Evolutionary conservation across 2,888 invertebrate species (phyloP).

Genomic region (Phengaris arion): DNA sequence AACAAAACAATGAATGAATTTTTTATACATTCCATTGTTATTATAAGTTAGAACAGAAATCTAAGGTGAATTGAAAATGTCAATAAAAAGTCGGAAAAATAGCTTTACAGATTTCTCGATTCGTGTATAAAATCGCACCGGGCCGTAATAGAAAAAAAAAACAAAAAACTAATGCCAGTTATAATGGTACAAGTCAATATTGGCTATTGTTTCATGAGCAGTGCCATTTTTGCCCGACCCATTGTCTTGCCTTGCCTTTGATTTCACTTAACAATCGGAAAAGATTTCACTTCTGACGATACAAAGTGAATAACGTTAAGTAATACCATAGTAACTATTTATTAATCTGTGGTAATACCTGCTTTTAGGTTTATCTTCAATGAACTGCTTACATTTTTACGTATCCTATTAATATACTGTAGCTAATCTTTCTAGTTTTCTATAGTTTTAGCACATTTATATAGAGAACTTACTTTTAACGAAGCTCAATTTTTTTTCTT

Average conservation of each 20-base stretch:
- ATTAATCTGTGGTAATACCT: neutral
- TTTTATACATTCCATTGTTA: neutral
- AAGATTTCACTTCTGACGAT: constrained; percentile 28
- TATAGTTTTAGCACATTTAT: too few species aligned
- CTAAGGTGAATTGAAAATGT: neutral
- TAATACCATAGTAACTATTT: neutral
- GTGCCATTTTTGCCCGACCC: constrained; percentile 23
- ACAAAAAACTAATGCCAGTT: constrained; percentile 14
- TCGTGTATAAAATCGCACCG: constrained; percentile 7
- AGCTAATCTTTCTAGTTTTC: neutral
- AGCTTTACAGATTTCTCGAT: constrained; percentile 3
- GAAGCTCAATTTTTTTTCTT: too few species aligned
- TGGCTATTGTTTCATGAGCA: constrained; percentile 24
- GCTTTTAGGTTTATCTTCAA: neutral
- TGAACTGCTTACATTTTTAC: neutral
- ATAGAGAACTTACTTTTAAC: too few species aligned
- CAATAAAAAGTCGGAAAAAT: neutral
- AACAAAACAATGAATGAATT: neutral
- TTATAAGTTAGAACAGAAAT: neutral
- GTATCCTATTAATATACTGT: neutral
- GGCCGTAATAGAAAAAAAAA: constrained; percentile 15
- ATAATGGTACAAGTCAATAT: constrained; percentile 19
- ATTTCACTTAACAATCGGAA: constrained; percentile 28
- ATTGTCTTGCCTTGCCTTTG: constrained; percentile 27
- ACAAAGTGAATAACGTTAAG: constrained; percentile 17